Conservation (phyloP, 2,888 invertebrate genomes). For the Clistopyga incitator region DNA sequence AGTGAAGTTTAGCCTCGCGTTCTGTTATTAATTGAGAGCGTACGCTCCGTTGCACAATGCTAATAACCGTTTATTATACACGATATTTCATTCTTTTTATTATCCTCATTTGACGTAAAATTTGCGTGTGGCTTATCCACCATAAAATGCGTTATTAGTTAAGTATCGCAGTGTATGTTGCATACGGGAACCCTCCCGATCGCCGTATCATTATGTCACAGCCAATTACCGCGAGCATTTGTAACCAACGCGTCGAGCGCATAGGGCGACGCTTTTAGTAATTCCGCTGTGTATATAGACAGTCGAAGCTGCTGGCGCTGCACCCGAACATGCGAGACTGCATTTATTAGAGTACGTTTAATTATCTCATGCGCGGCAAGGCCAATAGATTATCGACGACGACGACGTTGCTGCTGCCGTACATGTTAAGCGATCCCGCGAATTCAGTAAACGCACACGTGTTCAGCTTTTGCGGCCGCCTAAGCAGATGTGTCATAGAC, state of each 20-base stretch:
- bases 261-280: slow-evolving; percentile 27
- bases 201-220: slow-evolving; percentile 42
- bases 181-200: neutral
- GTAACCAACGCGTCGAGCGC: slow-evolving; percentile 45
- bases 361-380: slow-evolving; percentile 67
- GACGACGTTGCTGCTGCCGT: slow-evolving; percentile 51
- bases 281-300: slow-evolving; percentile 11
- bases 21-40: slow-evolving; percentile 41
- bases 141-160: slow-evolving; percentile 48
- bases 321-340: slow-evolving; percentile 25
- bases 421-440: slow-evolving; percentile 55
- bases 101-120: slow-evolving; percentile 37
- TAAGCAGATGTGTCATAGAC: neutral
- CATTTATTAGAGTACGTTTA: slow-evolving; percentile 69
- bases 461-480: slow-evolving; percentile 11
- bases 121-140: slow-evolving; percentile 38
- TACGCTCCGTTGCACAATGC: slow-evolving; percentile 36
- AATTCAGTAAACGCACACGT: neutral
- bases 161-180: slow-evolving; percentile 22
- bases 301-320: slow-evolving; percentile 14
- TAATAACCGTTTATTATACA: slow-evolving; percentile 53
- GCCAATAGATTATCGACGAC: slow-evolving; percentile 64
- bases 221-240: slow-evolving; percentile 43
- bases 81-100: slow-evolving; percentile 46
- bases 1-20: neutral